Base-by-base conservation (phyloP, 2,888 invertebrate species). In the Campoplex capitator region DNA sequence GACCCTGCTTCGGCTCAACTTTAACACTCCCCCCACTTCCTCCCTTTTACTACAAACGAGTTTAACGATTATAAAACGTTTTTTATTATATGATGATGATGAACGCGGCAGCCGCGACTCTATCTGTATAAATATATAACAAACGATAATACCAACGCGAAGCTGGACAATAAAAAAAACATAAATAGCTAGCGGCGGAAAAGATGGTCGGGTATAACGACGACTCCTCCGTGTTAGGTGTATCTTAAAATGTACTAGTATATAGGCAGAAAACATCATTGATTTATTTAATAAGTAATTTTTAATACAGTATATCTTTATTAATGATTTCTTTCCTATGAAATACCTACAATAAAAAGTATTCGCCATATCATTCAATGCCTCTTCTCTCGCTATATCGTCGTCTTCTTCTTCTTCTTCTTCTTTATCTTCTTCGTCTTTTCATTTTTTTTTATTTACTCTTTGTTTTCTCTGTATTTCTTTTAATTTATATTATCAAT, bases 401-500 rank as follows among this genome's bases (percentile, higher is more conserved):
- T 28, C 28, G 2, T 62, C 58, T 75, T 23, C 42, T 38, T 88
- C 86, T 83, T 80, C 42, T 82, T 16, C n/a, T 3, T 42, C 3
- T 42, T n/a, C n/a, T n/a, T n/a, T n/a, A n/a, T n/a, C n/a, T n/a
- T n/a, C 23, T 23, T 23, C 23, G 23, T 23, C 23, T 23, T 23
- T 23, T 23, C 23, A 23, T 23, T 23, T 23, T 23, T 23, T 23
- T 23, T 8, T 2, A 3, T 74, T 86, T 84, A 85, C 90, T 85
- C 62, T 84, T 38, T 79, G 68, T 79, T 56, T 79, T 54, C 62
- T 56, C 81, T 54, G 92, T 93, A 93, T 94, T 93, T 93, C 93
- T 93, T 93, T 93, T 88, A 90, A 91, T 90, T 89, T 90, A 90
- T 92, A 94, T 95, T 95, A 95, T 95, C 93, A 95, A 95, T 95